Percentiles rank a stretch among this genome's conserved stretches.
These are phyloP conservation scores for Knipowitschia caucasica DNA, from an alignment of 2,797 vertebrate species.

Conservation along the genomic window DNA sequence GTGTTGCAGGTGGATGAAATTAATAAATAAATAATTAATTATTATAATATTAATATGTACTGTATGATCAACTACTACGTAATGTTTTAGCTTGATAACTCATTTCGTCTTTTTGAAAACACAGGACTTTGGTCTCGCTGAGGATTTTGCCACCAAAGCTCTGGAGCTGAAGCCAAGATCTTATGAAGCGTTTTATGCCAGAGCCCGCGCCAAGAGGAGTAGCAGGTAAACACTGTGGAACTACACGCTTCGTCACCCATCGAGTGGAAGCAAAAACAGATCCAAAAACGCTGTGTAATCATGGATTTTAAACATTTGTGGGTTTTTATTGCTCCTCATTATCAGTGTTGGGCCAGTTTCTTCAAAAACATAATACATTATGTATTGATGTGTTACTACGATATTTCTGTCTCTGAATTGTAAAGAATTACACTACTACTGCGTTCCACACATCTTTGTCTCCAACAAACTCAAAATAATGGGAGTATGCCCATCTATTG, in stretches of 20 bases:
- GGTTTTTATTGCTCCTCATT: neutral
- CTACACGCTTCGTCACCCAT: slow-evolving; percentile 9
- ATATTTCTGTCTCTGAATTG: too few species aligned
- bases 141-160: slow-evolving; percentile 97
- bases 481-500: too few species aligned
- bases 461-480: too few species aligned
- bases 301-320: neutral
- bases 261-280: neutral
- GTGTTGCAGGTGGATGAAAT: too few species aligned
- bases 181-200: slow-evolving; percentile 94
- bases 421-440: too few species aligned
- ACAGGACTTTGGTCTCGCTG: slow-evolving; percentile 96
- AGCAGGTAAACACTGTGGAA: slow-evolving; percentile 83
- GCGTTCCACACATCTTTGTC: too few species aligned
- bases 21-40: too few species aligned
- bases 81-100: slow-evolving; percentile 9
- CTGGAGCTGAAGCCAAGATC: slow-evolving; percentile 93
- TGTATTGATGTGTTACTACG: too few species aligned
- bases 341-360: too few species aligned
- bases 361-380: too few species aligned
- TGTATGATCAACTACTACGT: too few species aligned
- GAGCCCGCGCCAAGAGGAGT: slow-evolving; percentile 94
- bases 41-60: too few species aligned
- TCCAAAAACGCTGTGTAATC: neutral
- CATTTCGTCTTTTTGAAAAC: slow-evolving; percentile 31